phyloP scores from a whole-genome alignment of 2,113 vertebrate species.

The Promerops cafer region DNA sequence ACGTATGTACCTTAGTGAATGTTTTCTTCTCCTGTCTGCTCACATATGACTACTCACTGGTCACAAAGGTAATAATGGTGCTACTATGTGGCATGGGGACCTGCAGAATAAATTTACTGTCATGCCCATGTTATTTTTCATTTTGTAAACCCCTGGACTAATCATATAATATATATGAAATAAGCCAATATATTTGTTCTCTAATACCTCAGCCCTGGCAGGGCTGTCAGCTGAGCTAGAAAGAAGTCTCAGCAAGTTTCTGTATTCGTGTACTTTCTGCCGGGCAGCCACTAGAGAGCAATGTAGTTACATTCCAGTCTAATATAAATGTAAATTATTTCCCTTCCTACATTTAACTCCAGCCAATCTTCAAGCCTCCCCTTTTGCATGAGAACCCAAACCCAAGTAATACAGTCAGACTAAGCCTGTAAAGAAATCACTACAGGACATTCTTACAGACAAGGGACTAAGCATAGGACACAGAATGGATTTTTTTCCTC shows the following conservation, averaged over 20 bases:
- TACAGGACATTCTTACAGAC: background rate
- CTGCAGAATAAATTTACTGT: background rate
- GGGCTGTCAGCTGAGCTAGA: background rate
- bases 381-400: background rate
- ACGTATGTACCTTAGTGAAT: background rate
- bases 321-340: background rate
- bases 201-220: background rate
- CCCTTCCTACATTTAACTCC: background rate
- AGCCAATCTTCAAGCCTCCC: background rate
- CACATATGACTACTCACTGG: background rate
- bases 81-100: background rate
- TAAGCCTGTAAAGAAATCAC: background rate
- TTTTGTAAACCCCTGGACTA: background rate
- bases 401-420: background rate
- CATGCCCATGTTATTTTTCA: background rate
- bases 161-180: background rate
- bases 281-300: conserved; percentile 53
- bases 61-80: background rate
- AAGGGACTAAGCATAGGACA: background rate
- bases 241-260: background rate
- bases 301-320: background rate
- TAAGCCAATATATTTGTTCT: background rate
- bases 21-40: background rate
- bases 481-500: background rate
- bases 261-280: background rate